Percentiles rank a stretch among this genome's conserved stretches.
These are phyloP conservation scores for Platalea minor DNA, from an alignment of 2,797 vertebrate species.

Conservation along the genomic window DNA sequence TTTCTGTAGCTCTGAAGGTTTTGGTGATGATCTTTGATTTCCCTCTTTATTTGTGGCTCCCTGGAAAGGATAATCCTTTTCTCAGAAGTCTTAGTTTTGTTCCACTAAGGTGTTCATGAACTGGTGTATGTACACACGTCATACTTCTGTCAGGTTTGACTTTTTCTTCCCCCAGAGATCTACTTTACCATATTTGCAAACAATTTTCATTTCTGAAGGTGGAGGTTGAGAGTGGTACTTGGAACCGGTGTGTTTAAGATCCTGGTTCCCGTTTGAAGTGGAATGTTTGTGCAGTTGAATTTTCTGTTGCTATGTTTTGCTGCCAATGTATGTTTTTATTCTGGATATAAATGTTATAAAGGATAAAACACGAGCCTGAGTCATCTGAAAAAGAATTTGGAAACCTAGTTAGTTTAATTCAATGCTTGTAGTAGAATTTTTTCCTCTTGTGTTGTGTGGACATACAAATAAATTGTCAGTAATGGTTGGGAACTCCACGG, in stretches of 20 bases:
- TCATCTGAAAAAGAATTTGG: constrained; percentile 15
- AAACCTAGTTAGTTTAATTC: background rate
- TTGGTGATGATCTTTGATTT: constrained; percentile 25
- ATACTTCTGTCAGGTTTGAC: background rate
- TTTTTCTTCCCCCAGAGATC: background rate
- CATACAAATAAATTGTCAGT: background rate
- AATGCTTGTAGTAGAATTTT: background rate
- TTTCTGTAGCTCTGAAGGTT: background rate
- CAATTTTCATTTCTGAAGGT: background rate
- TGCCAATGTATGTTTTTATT: constrained; percentile 18
- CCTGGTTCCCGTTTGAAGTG: background rate
- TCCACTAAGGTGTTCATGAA: background rate
- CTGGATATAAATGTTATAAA: constrained; percentile 16
- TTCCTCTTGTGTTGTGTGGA: background rate
- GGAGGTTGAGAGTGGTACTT: background rate
- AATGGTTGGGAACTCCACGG: background rate
- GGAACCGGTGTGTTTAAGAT: background rate
- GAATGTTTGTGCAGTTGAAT: background rate
- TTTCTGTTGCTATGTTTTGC: constrained; percentile 49
- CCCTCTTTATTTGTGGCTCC: background rate
- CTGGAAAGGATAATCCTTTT: constrained; percentile 3
- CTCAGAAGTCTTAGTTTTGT: constrained; percentile 28
- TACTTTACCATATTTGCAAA: background rate
- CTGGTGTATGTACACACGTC: rapidly evolving
- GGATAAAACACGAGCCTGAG: constrained; percentile 10